phyloP scores from a whole-genome alignment of 2,113 vertebrate species.

The Neolamprologus sp. region DNA sequence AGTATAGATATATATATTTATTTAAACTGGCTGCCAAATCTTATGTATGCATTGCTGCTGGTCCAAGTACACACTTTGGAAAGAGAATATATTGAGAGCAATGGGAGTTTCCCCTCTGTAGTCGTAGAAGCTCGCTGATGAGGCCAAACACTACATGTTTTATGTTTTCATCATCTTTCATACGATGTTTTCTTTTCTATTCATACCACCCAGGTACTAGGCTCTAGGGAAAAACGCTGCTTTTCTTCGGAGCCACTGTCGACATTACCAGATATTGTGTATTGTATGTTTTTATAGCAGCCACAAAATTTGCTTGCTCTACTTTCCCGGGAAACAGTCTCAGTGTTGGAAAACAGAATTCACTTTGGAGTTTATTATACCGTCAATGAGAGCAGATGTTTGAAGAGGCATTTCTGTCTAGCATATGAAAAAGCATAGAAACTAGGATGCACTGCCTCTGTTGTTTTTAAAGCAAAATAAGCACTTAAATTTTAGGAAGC shows the following conservation, averaged over 20 bases:
- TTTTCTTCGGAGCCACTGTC: neutral
- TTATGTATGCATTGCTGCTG: constrained; percentile 1
- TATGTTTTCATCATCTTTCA: neutral
- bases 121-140: neutral
- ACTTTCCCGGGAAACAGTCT: neutral
- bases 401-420: neutral
- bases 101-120: neutral
- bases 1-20: neutral
- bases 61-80: neutral
- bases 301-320: neutral
- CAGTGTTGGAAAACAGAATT: neutral
- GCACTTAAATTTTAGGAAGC: neutral
- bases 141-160: constrained; percentile 10
- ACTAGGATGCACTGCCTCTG: neutral
- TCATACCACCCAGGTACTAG: neutral
- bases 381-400: neutral
- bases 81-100: constrained; percentile 20
- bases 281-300: neutral
- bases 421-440: neutral
- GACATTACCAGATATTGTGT: neutral
- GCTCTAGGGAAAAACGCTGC: neutral
- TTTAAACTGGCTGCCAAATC: neutral
- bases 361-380: neutral
- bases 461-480: neutral
- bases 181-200: neutral